phyloP scores from a whole-genome alignment of 2,113 vertebrate genomes.

The Nyctereutes procyonoides region DNA sequence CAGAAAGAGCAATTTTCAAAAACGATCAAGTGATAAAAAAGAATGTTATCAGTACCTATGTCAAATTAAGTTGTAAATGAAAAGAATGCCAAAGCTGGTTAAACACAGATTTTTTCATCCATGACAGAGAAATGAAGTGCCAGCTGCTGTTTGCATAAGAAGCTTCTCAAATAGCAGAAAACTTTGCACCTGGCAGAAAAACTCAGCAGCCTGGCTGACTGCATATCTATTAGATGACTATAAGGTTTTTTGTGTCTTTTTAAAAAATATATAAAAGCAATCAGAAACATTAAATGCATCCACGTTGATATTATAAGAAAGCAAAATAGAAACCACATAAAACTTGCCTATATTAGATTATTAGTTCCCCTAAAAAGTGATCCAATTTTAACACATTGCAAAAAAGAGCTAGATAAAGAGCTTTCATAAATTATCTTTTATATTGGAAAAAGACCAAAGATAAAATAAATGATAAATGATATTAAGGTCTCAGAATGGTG shows the following conservation, averaged over 20 bases:
- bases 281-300: neutral
- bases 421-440: constrained; percentile 27
- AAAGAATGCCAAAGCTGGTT: neutral
- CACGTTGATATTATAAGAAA: neutral
- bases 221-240: neutral
- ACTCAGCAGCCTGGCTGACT: neutral
- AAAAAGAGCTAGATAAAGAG: neutral
- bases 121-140: neutral
- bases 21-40: constrained; percentile 17
- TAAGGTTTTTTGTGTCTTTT: neutral
- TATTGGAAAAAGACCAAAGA: neutral
- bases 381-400: neutral
- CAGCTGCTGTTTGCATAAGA: constrained; percentile 4
- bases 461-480: neutral
- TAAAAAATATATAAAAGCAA: neutral
- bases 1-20: neutral
- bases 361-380: neutral
- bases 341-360: neutral
- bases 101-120: constrained; percentile 11
- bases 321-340: neutral
- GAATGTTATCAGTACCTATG: neutral
- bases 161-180: constrained; percentile 29
- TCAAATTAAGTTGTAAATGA: constrained; percentile 24
- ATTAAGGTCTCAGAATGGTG: neutral
- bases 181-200: constrained; percentile 22